phyloP scores from a whole-genome alignment of 2,888 invertebrate species.

The Lochmaea capreae region DNA sequence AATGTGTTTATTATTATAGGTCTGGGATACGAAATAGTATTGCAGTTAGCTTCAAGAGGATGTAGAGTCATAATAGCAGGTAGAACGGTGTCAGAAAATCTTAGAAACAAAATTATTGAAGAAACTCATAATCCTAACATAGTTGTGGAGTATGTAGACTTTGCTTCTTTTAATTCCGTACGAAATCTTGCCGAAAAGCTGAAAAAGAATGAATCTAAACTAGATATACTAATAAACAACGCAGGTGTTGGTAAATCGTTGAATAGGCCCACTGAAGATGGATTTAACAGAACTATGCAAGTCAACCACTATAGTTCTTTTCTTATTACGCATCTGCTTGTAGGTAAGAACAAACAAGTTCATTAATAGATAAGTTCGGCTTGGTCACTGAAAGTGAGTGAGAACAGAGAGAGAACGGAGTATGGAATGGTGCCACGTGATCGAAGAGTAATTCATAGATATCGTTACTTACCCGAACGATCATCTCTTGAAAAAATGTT shows the following conservation, averaged over 20 bases:
- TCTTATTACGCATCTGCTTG: conserved; percentile 74
- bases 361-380: too few relatives aligned
- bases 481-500: too few relatives aligned
- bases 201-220: conserved; percentile 66
- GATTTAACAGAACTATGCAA: conserved; percentile 73
- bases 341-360: conserved; percentile 60
- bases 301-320: conserved; percentile 79
- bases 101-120: conserved; percentile 53
- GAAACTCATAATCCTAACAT: conserved; percentile 59
- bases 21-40: conserved; percentile 64
- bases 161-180: conserved; percentile 69
- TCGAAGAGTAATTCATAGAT: too few relatives aligned
- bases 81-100: conserved; percentile 49
- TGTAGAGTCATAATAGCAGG: conserved; percentile 69
- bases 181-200: conserved; percentile 73
- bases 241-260: conserved; percentile 71
- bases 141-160: conserved; percentile 66
- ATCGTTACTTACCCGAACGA: too few relatives aligned
- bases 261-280: conserved; percentile 66
- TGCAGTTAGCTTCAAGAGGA: conserved; percentile 65
- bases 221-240: conserved; percentile 75
- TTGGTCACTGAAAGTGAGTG: too few relatives aligned
- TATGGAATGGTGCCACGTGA: too few relatives aligned
- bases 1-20: conserved; percentile 52
- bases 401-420: too few relatives aligned